Percentiles rank a stretch among this genome's conserved stretches.
These are phyloP conservation scores for Psylliodes chrysocephalus DNA, from an alignment of 2,888 invertebrate species.

Conservation along the genomic window DNA sequence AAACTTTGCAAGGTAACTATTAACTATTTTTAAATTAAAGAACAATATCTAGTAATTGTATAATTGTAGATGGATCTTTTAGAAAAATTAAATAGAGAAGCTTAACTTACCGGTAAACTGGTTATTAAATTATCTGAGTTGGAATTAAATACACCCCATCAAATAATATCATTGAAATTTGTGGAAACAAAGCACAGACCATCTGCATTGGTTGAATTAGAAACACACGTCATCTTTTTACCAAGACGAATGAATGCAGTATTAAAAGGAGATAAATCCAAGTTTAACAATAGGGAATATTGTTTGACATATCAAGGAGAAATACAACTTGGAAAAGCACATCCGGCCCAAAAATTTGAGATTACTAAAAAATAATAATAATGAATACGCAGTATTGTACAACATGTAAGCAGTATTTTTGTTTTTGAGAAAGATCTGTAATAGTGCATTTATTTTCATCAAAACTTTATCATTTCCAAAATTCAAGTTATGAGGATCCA, in stretches of 20 bases:
- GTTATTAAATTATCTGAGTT: background rate
- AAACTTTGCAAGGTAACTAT: too few species aligned
- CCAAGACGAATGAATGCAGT: background rate
- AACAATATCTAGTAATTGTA: too few species aligned
- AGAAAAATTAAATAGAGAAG: background rate
- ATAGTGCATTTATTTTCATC: too few species aligned
- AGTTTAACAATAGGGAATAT: background rate
- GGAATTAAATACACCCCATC: background rate
- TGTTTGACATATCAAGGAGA: background rate
- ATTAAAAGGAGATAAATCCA: background rate
- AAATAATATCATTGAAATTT: background rate
- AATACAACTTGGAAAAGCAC: background rate
- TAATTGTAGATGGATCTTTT: background rate
- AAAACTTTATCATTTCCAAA: too few species aligned
- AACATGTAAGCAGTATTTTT: background rate
- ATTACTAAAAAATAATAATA: background rate
- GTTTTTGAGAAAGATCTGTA: background rate
- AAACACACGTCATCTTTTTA: background rate
- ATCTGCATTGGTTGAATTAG: background rate
- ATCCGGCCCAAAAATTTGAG: background rate
- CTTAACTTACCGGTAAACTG: background rate
- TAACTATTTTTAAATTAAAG: too few species aligned
- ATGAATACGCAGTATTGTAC: background rate
- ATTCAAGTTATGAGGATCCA: too few species aligned
- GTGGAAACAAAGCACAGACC: background rate